phyloP scores from a whole-genome alignment of 2,888 invertebrate species.

The Neoitamus cyanurus region DNA sequence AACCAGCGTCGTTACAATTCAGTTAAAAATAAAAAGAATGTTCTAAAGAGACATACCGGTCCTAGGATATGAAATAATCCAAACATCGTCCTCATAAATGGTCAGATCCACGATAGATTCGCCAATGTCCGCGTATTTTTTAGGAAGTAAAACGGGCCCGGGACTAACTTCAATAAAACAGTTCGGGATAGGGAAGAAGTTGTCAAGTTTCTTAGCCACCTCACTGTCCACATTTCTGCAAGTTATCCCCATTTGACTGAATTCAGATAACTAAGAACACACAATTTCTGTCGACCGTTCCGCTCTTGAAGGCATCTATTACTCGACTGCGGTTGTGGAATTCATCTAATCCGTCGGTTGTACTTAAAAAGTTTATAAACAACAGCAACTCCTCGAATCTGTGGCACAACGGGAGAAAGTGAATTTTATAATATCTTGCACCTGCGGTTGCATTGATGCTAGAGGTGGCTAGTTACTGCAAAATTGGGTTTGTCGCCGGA shows the following conservation, averaged over 20 bases:
- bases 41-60: constrained; percentile 73
- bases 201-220: constrained; percentile 72
- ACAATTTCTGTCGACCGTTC: background rate
- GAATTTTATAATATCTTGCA: constrained; percentile 23
- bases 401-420: constrained; percentile 22
- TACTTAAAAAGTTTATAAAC: constrained; percentile 23
- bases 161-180: constrained; percentile 80
- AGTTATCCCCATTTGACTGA: constrained; percentile 55
- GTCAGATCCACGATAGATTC: constrained; percentile 78
- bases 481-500: background rate
- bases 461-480: background rate
- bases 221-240: constrained; percentile 74
- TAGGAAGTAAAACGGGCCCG: constrained; percentile 76
- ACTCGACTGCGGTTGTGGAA: background rate
- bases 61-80: constrained; percentile 89
- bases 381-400: background rate
- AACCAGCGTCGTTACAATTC: background rate
- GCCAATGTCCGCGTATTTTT: constrained; percentile 75
- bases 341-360: background rate
- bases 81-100: constrained; percentile 80
- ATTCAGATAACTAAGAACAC: background rate
- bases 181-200: constrained; percentile 75
- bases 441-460: constrained; percentile 15
- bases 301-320: background rate
- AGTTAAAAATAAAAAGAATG: background rate